Base-by-base conservation (phyloP, 2,113 vertebrate genomes). In the Pitta sordida region DNA sequence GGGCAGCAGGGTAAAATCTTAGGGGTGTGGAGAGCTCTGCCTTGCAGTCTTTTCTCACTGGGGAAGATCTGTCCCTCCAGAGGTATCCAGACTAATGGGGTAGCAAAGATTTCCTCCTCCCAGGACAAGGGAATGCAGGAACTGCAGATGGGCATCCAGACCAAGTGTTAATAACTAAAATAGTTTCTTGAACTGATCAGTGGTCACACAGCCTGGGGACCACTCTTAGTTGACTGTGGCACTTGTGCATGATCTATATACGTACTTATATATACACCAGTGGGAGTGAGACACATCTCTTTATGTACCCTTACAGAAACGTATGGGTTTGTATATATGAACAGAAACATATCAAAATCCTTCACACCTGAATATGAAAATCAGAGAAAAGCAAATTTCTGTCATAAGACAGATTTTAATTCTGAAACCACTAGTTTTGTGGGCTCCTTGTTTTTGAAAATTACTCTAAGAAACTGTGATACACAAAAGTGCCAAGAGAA, bases 1-100 rank as follows among this genome's bases (percentile, higher is more conserved):
- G 49, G 34, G 62, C 16, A 51, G 32, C 71, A 63, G 43, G 75
- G 18, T 59, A 68, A 86, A 34, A 59, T 30, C 48, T 23, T 32
- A 27, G 0, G 0, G 23, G 13, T 63, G 15, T 36, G 1, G 7
- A 39, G 43, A 79, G 52, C 60, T 79, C 65, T 78, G 55, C 14
- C n/a, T n/a, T 3, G 0, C 52, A 1, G 7, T 7, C 9, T 75
- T 67, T 62, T 53, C 87, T 37, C 39, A 39, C 26, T 1, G 1
- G 62, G 37, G 71, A 80, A 13, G 2, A 80, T 30, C 30, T 77
- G 41, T 21, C 14, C n/a, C 36, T 70, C 15, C 37, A 74, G 10
- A 84, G 51, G n/a, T 2, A 36, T 1, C 23, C 21, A 18, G 39
- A 34, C 12, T 34, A 37, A 23, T 3, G 10, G 44, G 23, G 7